These are phyloP conservation scores for Villa cingulata DNA, from an alignment of 2,888 invertebrate species.

Conservation along the genomic window DNA sequence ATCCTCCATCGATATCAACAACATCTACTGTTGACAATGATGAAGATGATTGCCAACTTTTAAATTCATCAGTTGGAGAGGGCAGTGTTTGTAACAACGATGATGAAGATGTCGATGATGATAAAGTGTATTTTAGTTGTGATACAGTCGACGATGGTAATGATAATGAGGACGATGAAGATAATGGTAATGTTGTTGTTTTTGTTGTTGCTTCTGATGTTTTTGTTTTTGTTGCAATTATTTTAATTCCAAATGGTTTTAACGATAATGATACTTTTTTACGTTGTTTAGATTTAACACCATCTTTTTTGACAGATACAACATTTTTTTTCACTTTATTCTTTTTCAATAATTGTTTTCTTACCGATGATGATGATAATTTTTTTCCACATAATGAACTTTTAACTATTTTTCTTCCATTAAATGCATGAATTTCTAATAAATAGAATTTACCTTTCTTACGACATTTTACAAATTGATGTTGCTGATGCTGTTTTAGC, in stretches of 20 bases:
- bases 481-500: no score
- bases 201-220: no score
- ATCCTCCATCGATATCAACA: background rate
- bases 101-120: background rate
- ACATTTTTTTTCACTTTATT: no score
- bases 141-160: background rate
- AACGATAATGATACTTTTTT: background rate
- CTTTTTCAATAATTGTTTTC: background rate
- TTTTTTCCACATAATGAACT: no score
- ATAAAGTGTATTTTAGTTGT: no score
- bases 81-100: background rate
- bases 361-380: background rate
- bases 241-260: no score
- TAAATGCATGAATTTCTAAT: no score
- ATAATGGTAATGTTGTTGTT: no score
- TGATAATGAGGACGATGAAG: no score
- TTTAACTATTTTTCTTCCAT: no score
- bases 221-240: no score
- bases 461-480: background rate
- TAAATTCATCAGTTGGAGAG: background rate
- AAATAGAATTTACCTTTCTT: no score
- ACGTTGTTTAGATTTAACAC: background rate
- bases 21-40: background rate
- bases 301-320: background rate
- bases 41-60: background rate